phyloP scores from a whole-genome alignment of 2,888 invertebrate genomes.

The Tetragnatha montana region DNA sequence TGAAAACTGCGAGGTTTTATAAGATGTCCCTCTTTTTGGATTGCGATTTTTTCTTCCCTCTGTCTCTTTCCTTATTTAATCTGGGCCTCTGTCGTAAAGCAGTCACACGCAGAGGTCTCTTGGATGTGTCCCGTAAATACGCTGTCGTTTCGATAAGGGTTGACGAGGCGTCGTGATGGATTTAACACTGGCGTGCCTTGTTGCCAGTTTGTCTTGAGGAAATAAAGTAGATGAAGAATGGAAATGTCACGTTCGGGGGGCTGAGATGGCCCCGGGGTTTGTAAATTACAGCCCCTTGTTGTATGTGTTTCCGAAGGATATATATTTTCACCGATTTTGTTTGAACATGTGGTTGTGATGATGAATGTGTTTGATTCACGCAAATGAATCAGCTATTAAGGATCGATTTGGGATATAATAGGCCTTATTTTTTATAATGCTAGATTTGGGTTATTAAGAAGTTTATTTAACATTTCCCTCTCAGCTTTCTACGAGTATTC shows the following conservation, averaged over 20 bases:
- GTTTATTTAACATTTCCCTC: too few relatives aligned
- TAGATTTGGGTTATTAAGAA: too few relatives aligned
- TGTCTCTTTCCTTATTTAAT: slow-evolving; percentile 38
- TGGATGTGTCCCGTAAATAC: slow-evolving; percentile 45
- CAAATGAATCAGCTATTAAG: background rate
- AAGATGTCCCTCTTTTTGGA: background rate
- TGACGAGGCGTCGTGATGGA: slow-evolving; percentile 24
- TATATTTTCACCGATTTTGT: background rate
- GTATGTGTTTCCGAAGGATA: background rate
- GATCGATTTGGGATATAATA: too few relatives aligned
- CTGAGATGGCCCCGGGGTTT: background rate
- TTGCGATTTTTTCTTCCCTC: background rate
- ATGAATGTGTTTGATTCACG: background rate
- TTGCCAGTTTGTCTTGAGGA: background rate
- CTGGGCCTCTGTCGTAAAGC: slow-evolving; percentile 41
- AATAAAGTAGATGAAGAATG: background rate
- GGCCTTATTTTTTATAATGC: too few relatives aligned
- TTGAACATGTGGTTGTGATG: background rate
- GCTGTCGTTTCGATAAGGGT: slow-evolving; percentile 49
- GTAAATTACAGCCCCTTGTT: background rate
- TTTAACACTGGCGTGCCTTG: slow-evolving; percentile 40
- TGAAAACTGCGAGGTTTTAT: too few relatives aligned
- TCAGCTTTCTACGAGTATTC: too few relatives aligned
- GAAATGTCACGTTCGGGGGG: background rate
- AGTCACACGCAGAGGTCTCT: slow-evolving; percentile 37